Percentiles rank a stretch among this genome's conserved stretches.
phyloP scores from a whole-genome alignment of 2,113 vertebrate species.

The Scopus umbretta region DNA sequence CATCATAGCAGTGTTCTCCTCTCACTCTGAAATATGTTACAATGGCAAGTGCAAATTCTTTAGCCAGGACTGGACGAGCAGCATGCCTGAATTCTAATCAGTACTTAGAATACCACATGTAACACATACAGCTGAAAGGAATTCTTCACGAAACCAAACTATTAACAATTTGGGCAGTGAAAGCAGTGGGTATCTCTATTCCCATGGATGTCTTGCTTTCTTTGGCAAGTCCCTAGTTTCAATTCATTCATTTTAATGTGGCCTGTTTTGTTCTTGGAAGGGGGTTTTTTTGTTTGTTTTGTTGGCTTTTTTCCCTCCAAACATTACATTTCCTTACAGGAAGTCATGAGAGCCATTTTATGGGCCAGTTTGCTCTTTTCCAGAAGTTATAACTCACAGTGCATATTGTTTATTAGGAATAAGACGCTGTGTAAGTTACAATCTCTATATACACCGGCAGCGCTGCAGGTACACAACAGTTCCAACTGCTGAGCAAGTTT shows the following conservation, averaged over 20 bases:
- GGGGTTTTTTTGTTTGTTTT: not conserved
- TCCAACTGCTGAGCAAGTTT: not conserved
- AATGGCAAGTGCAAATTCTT: not conserved
- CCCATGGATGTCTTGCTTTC: too few relatives aligned
- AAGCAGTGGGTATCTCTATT: not conserved
- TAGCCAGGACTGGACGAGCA: not conserved
- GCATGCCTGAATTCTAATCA: not conserved
- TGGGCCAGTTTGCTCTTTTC: not conserved
- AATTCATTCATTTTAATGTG: not conserved
- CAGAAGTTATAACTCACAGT: not conserved
- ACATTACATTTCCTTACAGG: not conserved
- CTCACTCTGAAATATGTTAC: not conserved
- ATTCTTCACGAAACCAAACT: not conserved
- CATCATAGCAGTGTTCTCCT: fast-evolving
- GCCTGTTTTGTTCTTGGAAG: not conserved
- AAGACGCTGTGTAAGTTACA: fast-evolving
- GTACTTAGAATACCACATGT: not conserved
- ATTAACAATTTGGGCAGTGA: not conserved
- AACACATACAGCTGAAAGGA: not conserved
- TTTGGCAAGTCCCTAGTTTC: not conserved
- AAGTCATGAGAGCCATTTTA: fast-evolving
- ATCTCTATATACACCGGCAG: not conserved
- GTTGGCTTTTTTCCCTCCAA: not conserved
- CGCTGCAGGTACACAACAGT: not conserved
- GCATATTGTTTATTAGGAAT: fast-evolving